Evolutionary conservation across 1,140 invertebrate genomes (phyloP).

Genomic region (Lepidotrigona ventralis): DNA sequence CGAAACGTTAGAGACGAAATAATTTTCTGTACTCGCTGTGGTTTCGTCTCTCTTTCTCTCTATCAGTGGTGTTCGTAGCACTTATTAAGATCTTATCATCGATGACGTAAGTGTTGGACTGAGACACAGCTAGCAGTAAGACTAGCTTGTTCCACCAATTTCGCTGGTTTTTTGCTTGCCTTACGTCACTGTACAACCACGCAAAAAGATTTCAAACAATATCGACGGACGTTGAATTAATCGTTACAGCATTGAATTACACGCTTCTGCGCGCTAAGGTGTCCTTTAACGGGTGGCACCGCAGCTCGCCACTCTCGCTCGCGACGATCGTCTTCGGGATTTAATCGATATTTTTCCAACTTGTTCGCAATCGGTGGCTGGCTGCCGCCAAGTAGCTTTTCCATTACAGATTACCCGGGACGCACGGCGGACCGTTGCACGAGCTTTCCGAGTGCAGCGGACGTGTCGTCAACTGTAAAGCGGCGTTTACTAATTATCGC

Average conservation of each 20-base stretch:
- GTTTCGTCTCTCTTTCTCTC: not conserved
- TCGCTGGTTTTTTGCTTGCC: slow-evolving; percentile 36
- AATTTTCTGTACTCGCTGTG: slow-evolving; percentile 33
- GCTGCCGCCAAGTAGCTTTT: slow-evolving; percentile 10
- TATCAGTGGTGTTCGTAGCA: slow-evolving; percentile 10
- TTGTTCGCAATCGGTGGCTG: slow-evolving; percentile 7
- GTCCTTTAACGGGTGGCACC: slow-evolving; percentile 9
- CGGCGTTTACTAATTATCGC: slow-evolving; percentile 47
- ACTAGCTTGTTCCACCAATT: slow-evolving; percentile 45
- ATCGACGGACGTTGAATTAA: slow-evolving; percentile 28
- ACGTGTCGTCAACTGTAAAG: slow-evolving; percentile 49
- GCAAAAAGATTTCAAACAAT: slow-evolving; percentile 29
- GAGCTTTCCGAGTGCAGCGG: slow-evolving; percentile 41
- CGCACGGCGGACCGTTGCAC: slow-evolving; percentile 33
- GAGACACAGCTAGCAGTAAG: slow-evolving; percentile 30
- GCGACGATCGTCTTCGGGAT: not conserved
- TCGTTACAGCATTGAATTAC: slow-evolving; percentile 11
- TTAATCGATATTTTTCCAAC: slow-evolving; percentile 22
- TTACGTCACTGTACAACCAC: slow-evolving; percentile 32
- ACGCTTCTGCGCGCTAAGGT: not conserved
- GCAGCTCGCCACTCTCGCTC: slow-evolving; percentile 5
- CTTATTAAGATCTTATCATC: slow-evolving; percentile 61
- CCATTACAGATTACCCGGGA: slow-evolving; percentile 37
- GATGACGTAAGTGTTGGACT: slow-evolving; percentile 47
- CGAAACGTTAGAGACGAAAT: not conserved